Evolutionary conservation across 2,113 vertebrate species (phyloP).

Genomic region (Cervus canadensis): DNA sequence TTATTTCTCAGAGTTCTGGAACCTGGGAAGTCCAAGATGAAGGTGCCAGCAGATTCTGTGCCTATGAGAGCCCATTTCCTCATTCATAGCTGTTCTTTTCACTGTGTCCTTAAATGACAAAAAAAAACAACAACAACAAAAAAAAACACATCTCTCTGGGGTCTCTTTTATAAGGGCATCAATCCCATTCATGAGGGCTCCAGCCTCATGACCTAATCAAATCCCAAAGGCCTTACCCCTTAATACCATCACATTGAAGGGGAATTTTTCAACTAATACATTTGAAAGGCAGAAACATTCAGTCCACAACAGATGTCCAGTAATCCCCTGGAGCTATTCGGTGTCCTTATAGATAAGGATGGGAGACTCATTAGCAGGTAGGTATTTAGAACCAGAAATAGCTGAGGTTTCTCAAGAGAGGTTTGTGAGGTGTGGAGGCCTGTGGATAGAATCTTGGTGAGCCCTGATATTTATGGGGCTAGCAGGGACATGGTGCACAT

Average conservation of each 20-base stretch:
- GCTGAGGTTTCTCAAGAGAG: background rate
- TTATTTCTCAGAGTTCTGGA: background rate
- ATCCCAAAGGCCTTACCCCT: background rate
- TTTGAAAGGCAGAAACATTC: background rate
- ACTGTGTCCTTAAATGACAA: too few relatives aligned
- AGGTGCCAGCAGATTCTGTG: background rate
- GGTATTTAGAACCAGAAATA: background rate
- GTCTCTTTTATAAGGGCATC: background rate
- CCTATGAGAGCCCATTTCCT: background rate
- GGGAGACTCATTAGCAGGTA: background rate
- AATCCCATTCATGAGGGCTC: background rate
- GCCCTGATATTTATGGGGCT: background rate
- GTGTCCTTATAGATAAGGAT: background rate
- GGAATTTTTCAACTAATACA: background rate
- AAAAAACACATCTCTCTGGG: background rate
- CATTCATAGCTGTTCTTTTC: background rate
- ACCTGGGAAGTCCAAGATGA: background rate
- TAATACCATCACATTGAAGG: background rate
- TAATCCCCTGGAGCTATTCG: background rate
- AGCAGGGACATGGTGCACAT: background rate
- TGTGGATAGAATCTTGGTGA: background rate
- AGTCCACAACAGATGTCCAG: too few relatives aligned
- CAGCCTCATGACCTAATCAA: background rate
- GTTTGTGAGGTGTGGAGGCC: background rate
- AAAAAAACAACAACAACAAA: rapidly evolving